Conservation (phyloP, 2,888 invertebrate genomes). For the Dasysyrphus tricinctus region DNA sequence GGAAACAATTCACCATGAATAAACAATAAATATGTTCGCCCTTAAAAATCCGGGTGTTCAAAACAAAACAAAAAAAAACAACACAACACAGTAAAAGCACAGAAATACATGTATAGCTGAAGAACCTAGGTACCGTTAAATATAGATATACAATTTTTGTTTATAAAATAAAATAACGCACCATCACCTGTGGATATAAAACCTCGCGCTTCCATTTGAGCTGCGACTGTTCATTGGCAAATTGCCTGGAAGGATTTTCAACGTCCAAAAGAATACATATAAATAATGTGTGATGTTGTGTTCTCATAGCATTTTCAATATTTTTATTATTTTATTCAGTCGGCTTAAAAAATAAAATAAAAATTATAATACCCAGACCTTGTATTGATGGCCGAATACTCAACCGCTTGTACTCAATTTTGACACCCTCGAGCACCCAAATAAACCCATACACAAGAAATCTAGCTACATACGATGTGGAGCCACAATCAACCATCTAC, state of each 20-base stretch:
- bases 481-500: neutral
- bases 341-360: slow-evolving; percentile 1
- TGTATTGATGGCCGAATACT: slow-evolving; percentile 56
- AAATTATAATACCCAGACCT: slow-evolving; percentile 25
- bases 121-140: neutral
- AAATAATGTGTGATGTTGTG: neutral
- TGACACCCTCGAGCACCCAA: slow-evolving; percentile 64
- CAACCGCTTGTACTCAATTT: slow-evolving; percentile 72
- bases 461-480: neutral
- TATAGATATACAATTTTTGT: slow-evolving; percentile 11
- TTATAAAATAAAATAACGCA: slow-evolving; percentile 36
- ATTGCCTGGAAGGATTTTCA: slow-evolving; percentile 74
- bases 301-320: slow-evolving; percentile 34
- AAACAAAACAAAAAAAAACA: slow-evolving; percentile 54
- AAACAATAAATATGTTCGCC: slow-evolving; percentile 71
- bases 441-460: slow-evolving; percentile 41
- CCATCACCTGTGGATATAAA: slow-evolving; percentile 68
- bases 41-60: slow-evolving; percentile 46
- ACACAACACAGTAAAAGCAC: neutral
- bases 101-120: neutral
- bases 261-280: slow-evolving; percentile 50
- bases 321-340: slow-evolving; percentile 52
- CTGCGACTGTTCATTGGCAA: slow-evolving; percentile 68
- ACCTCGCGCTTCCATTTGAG: slow-evolving; percentile 66
- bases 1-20: slow-evolving; percentile 71